Evolutionary conservation across 2,113 vertebrate species (phyloP).

Genomic region (Gallinago media): DNA sequence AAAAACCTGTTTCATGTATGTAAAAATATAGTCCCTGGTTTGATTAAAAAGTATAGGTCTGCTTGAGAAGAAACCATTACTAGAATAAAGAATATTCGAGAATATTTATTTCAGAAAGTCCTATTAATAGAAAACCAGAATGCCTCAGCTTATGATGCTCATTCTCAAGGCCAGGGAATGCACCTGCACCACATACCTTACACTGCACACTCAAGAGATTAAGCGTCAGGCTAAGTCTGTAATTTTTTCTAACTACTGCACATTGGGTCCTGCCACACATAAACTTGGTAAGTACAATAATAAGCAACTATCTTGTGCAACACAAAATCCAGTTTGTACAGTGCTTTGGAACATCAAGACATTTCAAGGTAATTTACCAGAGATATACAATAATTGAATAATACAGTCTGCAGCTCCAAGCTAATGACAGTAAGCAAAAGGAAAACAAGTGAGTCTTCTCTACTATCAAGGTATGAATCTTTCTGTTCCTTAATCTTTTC

Average conservation of each 20-base stretch:
- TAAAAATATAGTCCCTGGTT: background rate
- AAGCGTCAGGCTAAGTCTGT: background rate
- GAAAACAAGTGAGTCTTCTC: slow-evolving; percentile 50
- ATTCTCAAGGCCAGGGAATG: rapidly evolving
- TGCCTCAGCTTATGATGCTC: background rate
- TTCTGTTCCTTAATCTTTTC: slow-evolving; percentile 52
- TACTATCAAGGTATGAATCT: slow-evolving; percentile 29
- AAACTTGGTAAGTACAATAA: slow-evolving; percentile 17
- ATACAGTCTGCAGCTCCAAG: slow-evolving; percentile 24
- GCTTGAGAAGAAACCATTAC: background rate
- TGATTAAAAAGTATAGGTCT: background rate
- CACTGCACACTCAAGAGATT: rapidly evolving
- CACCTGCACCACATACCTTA: background rate
- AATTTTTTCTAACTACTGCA: background rate
- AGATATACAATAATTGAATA: slow-evolving; percentile 56
- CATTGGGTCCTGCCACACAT: background rate
- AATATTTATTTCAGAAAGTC: background rate
- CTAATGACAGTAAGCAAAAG: slow-evolving; percentile 6
- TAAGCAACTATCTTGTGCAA: background rate
- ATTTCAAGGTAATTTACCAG: slow-evolving; percentile 40
- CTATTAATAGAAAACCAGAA: background rate
- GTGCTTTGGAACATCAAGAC: slow-evolving; percentile 16
- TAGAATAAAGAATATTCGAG: background rate
- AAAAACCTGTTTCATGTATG: background rate
- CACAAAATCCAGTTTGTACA: background rate